Conservation (phyloP, 1,140 invertebrate species). For the Forficula auricularia region DNA sequence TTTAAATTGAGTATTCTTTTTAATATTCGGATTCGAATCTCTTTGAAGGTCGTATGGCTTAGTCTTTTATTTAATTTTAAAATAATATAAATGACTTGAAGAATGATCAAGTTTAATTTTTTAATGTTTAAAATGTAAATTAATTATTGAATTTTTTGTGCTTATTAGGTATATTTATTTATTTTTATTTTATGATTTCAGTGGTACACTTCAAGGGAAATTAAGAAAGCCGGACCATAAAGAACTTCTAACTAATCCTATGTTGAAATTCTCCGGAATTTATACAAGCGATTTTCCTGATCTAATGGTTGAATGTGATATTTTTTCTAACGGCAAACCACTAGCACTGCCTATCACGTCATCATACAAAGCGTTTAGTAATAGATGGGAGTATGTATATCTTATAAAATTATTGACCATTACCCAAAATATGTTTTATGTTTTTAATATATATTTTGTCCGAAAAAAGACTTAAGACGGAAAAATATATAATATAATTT, state of each 20-base stretch:
- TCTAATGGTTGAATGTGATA: constrained; percentile 70
- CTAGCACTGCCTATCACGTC: constrained; percentile 78
- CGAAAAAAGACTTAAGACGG: too few relatives aligned
- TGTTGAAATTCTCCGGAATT: constrained; percentile 78
- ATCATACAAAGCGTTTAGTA: constrained; percentile 83
- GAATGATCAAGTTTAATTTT: too few relatives aligned
- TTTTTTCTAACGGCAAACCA: constrained; percentile 65
- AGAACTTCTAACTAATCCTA: constrained; percentile 67
- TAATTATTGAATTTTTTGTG: neutral
- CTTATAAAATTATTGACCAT: constrained; percentile 8
- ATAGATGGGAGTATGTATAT: constrained; percentile 69
- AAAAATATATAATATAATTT: too few relatives aligned
- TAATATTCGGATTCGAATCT: too few relatives aligned
- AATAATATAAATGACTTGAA: too few relatives aligned
- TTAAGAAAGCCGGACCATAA: constrained; percentile 71
- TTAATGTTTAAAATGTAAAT: too few relatives aligned
- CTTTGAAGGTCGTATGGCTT: too few relatives aligned
- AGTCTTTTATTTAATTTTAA: too few relatives aligned
- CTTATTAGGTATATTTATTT: neutral
- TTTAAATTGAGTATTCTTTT: too few relatives aligned
- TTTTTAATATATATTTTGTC: too few relatives aligned
- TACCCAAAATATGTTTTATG: too few relatives aligned
- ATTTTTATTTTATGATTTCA: constrained; percentile 27
- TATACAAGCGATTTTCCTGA: constrained; percentile 67
- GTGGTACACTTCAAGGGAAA: constrained; percentile 86